Evolutionary conservation across 2,888 invertebrate species (phyloP), one percentile per base, ranked within the genome.

Genomic region (Folsomia candida): DNA sequence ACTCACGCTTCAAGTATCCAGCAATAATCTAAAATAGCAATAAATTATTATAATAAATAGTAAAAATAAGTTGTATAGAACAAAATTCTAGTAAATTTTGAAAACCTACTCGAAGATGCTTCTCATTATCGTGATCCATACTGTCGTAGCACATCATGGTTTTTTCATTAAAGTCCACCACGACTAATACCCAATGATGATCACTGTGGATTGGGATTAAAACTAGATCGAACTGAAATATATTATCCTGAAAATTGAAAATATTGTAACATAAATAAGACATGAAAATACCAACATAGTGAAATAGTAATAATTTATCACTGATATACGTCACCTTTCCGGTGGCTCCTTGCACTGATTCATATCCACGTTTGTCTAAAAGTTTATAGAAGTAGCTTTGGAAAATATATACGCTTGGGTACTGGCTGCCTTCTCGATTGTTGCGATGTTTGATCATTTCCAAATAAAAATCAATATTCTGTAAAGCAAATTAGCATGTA

Each of bases 321-420:
- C n/a, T n/a, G 18, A 47, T 11, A 47, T 11, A 1, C 22, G 62
- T 51, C 0, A 92, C 88, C 85, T 90, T 92, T 71, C 91, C 88
- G 0, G 97, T 97, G 97, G 97, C 98, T 68, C 97, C 86, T 73
- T 89, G 88, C 0, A 98, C 87, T 0, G 90, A 89, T 0, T 87
- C 82, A 79, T 94, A 91, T 0, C 97, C 97, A 67, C 87, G 87
- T 20, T 67, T 68, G 11, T 63, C 57, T 47, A 97, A 85, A 81
- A 92, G 92, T 1, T 92, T 90, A 81, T 94, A 93, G 83, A 98
- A 98, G 85, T 97, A 98, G 0, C 97, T 97, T 82, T 94, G 97
- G 85, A 96, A 92, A 0, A 92, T 90, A 81, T 96, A 91, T 0
- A 92, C 90, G 76, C 87, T 88, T 0, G 92, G 91, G 81, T 88